Evolutionary conservation across 2,888 invertebrate species (phyloP).

Genomic region (Eumacrocentrus americanus): DNA sequence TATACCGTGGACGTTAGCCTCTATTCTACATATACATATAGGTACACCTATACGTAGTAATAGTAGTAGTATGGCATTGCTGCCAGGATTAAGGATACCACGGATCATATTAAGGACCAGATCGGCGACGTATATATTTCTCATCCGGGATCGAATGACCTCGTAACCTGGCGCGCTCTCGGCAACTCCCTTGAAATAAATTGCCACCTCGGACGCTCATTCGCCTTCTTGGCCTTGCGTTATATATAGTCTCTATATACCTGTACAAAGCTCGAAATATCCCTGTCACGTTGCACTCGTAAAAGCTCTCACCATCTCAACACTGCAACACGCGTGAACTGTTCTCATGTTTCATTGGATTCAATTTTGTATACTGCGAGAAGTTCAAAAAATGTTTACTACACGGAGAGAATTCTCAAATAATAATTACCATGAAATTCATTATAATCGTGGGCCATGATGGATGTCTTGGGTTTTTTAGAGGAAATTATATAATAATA

Average conservation of each 20-base stretch:
- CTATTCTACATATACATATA: not conserved
- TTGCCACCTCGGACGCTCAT: slow-evolving; percentile 22
- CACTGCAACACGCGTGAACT: too few relatives aligned
- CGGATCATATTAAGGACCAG: slow-evolving; percentile 53
- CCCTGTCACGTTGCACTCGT: not conserved
- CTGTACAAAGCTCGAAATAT: slow-evolving; percentile 9
- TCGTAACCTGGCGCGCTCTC: slow-evolving; percentile 21
- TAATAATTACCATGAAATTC: too few relatives aligned
- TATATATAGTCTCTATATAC: slow-evolving; percentile 21
- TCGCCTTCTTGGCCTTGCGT: not conserved
- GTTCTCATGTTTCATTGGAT: too few relatives aligned
- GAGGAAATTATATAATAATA: too few relatives aligned
- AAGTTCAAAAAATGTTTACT: too few relatives aligned
- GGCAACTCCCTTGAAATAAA: slow-evolving; percentile 27
- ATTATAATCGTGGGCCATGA: too few relatives aligned
- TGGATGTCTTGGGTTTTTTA: too few relatives aligned
- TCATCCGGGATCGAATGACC: slow-evolving; percentile 29
- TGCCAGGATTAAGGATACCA: slow-evolving; percentile 49
- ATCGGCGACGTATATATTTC: slow-evolving; percentile 36
- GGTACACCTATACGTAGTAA: too few relatives aligned
- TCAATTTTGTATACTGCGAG: too few relatives aligned
- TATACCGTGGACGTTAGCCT: slow-evolving; percentile 10
- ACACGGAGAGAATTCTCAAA: too few relatives aligned
- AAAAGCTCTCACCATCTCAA: slow-evolving; percentile 11
- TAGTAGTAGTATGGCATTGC: too few relatives aligned